These are phyloP conservation scores for Scleropages formosus DNA, from an alignment of 2,797 vertebrate genomes.

Conservation along the genomic window DNA sequence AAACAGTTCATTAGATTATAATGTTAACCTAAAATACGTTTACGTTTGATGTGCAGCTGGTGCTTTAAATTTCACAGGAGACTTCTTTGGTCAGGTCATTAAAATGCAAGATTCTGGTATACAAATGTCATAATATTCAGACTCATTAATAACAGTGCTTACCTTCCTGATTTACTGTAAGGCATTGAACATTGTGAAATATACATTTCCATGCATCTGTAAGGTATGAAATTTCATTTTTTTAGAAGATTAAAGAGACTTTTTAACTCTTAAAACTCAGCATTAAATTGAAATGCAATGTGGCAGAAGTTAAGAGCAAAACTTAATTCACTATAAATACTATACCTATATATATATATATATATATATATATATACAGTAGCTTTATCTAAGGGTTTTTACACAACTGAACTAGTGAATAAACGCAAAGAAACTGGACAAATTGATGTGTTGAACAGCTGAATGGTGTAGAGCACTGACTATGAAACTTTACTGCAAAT, in stretches of 20 bases:
- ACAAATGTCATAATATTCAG: slow-evolving; percentile 17
- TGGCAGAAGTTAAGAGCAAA: too few species aligned
- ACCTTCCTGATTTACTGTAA: neutral
- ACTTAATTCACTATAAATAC: too few species aligned
- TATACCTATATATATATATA: too few species aligned
- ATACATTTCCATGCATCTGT: slow-evolving; percentile 13
- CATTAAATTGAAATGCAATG: too few species aligned
- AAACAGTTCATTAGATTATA: too few species aligned
- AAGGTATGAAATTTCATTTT: slow-evolving; percentile 13
- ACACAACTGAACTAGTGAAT: too few species aligned
- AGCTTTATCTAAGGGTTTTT: too few species aligned
- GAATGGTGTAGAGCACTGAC: neutral
- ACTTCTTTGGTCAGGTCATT: slow-evolving; percentile 5
- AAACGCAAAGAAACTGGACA: too few species aligned
- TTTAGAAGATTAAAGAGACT: too few species aligned
- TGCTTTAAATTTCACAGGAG: slow-evolving; percentile 15
- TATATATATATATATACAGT: too few species aligned
- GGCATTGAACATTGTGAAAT: neutral
- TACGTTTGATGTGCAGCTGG: slow-evolving; percentile 8
- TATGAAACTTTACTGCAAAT: neutral
- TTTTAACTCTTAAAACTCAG: too few species aligned
- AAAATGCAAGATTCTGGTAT: slow-evolving; percentile 10
- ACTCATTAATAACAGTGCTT: slow-evolving; percentile 10
- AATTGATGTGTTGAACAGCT: neutral
- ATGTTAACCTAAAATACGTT: too few species aligned